Evolutionary conservation across 2,113 vertebrate species (phyloP), one percentile per base, ranked within the genome.

Genomic region (Lates calcarifer): DNA sequence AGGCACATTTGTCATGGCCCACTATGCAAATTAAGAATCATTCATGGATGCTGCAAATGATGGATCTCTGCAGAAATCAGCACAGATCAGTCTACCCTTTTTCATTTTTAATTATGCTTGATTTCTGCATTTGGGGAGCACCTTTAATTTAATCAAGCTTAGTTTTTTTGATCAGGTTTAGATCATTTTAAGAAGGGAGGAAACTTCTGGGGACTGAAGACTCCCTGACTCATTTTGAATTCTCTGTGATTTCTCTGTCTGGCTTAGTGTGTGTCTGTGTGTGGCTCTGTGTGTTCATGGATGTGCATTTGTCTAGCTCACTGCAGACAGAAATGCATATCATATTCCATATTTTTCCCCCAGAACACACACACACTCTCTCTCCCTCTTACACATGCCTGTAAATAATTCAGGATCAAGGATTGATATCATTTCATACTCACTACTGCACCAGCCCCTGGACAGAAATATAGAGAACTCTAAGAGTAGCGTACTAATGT

Each of bases 1-100:
- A 62, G 76, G 47, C 20, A 24, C 41, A 65, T 84, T 84, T 89
- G 89, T 87, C 90, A 61, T 11, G 53, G 63, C 41, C 51, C 61
- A 3, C 75, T 73, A 89, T 91, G 89, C 83, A 89, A 91, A 91
- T 90, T 55, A 68, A 67, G 70, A 79, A 79, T 77, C 79, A 79
- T 74, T 87, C 53, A 74, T 22, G 81, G 69, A 53, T 73, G 84
- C 79, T 83, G 77, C 69, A 68, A 61, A 84, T 86, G 71, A 90
- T 70, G 64, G 65, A 73, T 83, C 47, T 56, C 66, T 85, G 82
- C 47, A 79, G 62, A 86, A 90, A 89, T 87, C 67, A 64, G 31
- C 13, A 35, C 77, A 63, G 26, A 87, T 75, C 53, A 67, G 51
- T 20, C 51, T 28, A 3, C 18, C 9, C 28, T 72, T 72, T 31